Conservation (phyloP, 2,797 vertebrate species). For the Caiman crocodilus region DNA sequence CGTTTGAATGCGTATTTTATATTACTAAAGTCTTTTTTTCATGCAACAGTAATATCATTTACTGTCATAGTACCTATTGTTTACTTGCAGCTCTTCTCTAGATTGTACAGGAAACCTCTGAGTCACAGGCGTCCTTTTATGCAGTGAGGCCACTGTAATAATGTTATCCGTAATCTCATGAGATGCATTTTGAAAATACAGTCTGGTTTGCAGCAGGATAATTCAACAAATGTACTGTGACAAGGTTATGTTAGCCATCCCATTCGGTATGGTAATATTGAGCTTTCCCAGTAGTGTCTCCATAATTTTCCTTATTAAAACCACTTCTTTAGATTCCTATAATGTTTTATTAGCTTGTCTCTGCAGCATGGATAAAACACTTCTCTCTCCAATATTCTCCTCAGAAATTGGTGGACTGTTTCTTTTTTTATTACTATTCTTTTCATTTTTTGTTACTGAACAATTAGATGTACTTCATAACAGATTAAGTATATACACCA, state of each 20-base stretch:
- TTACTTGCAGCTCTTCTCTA: slow-evolving; percentile 11
- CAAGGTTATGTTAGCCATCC: neutral
- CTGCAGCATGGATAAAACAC: neutral
- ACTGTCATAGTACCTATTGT: neutral
- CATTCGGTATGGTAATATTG: slow-evolving; percentile 5
- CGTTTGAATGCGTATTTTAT: slow-evolving; percentile 4
- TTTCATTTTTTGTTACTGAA: neutral
- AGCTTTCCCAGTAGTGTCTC: neutral
- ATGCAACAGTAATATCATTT: neutral
- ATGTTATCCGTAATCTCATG: neutral
- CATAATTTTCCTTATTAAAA: neutral
- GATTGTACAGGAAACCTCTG: slow-evolving; percentile 17
- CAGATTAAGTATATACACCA: slow-evolving; percentile 20
- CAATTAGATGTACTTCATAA: slow-evolving; percentile 1
- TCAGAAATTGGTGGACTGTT: neutral
- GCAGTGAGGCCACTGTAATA: neutral
- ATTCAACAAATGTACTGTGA: slow-evolving; percentile 16
- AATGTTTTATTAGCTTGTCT: neutral
- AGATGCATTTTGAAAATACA: neutral
- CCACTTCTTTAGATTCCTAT: neutral
- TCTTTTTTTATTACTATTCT: neutral
- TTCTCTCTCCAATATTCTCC: neutral
- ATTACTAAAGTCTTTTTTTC: neutral
- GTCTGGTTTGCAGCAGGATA: neutral
- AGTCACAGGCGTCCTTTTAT: slow-evolving; percentile 11